Evolutionary conservation across 1,140 invertebrate genomes (phyloP), one percentile per base, ranked within the genome.

Genomic region (Aphelinus atriplicis): DNA sequence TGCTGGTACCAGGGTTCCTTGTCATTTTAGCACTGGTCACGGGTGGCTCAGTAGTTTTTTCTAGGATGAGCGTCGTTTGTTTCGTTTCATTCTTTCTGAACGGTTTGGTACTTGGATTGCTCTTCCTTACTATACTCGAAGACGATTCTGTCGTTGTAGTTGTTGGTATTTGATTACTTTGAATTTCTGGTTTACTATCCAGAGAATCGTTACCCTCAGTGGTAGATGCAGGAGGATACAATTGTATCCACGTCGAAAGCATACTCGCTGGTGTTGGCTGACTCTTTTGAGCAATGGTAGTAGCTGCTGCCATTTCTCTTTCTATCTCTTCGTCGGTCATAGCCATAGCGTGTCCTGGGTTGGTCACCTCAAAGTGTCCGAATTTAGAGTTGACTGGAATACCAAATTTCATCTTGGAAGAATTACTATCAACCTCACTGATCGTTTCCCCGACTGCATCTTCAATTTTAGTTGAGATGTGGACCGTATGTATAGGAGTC

Each of bases 191-290:
- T 55, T 58, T 77, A 48, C 71, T 71, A 26, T 80, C 78, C 0
- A 70, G 9, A 0, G 85, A 76, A 63, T 78, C 77, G 66, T 87
- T 89, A 10, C 50, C 50, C 48, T 76, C 69, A 26, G 81, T 78
- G 1, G 86, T 88, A 1, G 88, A 87, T 0, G 88, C 85, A 45
- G 89, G 89, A 2, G 89, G 88, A 81, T 91, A 93, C 45, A 94
- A 81, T n/a, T 94, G 84, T 77, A 94, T 91, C 93, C 93, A 94
- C 2, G 93, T 94, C 2, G 92, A 94, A 71, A 94, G 88, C 4
- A 92, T 92, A 79, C 91, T 90, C 56, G 90, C 89, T 1, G 91
- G 89, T 0, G 92, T 93, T 7, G 91, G 90, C 2, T 90, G 88
- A 81, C 83, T 82, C 73, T 89, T 87, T 2, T 90, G 78, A 0